Conservation (phyloP, 2,113 vertebrate species). For the Channa argus region DNA sequence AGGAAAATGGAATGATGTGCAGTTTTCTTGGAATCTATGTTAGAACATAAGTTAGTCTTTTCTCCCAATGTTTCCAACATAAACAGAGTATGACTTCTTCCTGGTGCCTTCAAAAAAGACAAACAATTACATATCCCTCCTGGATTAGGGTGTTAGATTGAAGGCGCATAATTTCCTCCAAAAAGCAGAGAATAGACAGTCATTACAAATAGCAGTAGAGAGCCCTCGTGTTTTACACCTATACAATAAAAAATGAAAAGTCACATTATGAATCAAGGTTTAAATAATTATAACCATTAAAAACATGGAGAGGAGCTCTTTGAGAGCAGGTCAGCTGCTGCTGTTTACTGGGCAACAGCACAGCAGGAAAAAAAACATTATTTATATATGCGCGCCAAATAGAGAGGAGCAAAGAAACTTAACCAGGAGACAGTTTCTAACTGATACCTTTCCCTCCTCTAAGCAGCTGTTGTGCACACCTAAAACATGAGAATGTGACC, state of each 20-base stretch:
- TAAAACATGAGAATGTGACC: slow-evolving; percentile 35
- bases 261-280: slow-evolving; percentile 83
- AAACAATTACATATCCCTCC: slow-evolving; percentile 19
- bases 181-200: slow-evolving; percentile 46
- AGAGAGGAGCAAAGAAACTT: slow-evolving; percentile 61
- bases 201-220: slow-evolving; percentile 61
- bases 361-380: slow-evolving; percentile 83
- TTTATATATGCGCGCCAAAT: slow-evolving; percentile 65
- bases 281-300: slow-evolving; percentile 84
- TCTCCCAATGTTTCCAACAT: slow-evolving; percentile 43
- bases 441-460: slow-evolving; percentile 55
- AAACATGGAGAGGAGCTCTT: slow-evolving; percentile 83
- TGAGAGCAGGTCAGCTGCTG: slow-evolving; percentile 83
- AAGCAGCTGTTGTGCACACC: slow-evolving; percentile 58
- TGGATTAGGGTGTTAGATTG: slow-evolving; percentile 38
- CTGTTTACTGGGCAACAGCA: slow-evolving; percentile 76
- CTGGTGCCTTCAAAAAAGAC: slow-evolving; percentile 35
- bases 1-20: slow-evolving; percentile 61
- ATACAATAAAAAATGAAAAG: slow-evolving; percentile 54
- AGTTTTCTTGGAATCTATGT: slow-evolving; percentile 66
- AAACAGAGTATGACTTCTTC: slow-evolving; percentile 63
- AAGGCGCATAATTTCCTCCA: slow-evolving; percentile 43
- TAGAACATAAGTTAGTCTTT: slow-evolving; percentile 13
- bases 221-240: slow-evolving; percentile 82
- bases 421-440: slow-evolving; percentile 72